Base-by-base conservation (phyloP, 2,797 vertebrate species). In the Oreochromis mossambicus region DNA sequence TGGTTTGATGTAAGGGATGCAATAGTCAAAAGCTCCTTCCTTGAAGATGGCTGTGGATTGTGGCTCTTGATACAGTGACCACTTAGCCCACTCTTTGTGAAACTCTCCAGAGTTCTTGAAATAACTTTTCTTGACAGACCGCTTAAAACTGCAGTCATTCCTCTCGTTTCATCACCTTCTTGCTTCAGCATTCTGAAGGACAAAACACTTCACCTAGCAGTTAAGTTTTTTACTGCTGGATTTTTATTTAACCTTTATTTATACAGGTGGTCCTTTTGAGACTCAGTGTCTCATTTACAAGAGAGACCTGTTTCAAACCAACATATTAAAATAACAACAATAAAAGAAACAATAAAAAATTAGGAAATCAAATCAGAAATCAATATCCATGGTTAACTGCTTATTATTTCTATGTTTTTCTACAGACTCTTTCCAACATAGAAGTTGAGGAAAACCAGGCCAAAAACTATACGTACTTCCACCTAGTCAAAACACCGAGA, bases 401-500 rank as follows among this genome's bases (percentile, higher is more conserved):
- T 58, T 34, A 12, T 68, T 14, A 4, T 51, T 17, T 77, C 34
- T 86, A 15, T 75, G n/a, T 8, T 4, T 34, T 3, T 78, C 11
- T 56, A 14, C 82, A 98, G 98, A 85, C 83, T 7, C 92, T 98
- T n/a, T 94, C 85, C 77, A 81, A 76, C 83, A 82, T 95, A 24
- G 85, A 91, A 4, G 29, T 81, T 4, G 15, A 32, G 1, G 95
- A 95, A 56, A 88, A 84, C 1, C 58, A 85, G 32, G 68, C 77
- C 6, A 92, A 32, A 54, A 97, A 24, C 76, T 97, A 97, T 46
- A 97, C 95, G 1, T 98, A 97, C 88, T 86, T 97, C 24, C 92
- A 97, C 75, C 93, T 98, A 24, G 88, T 98, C 83, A 97, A 91
- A 86, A 98, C 97, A 1, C 96, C 94, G 0, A 87, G 92, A 41